Percentiles rank a stretch among this genome's conserved stretches.
These are phyloP conservation scores for Dysidea cf. avara DNA, from an alignment of 37 sponge, comb jelly and placozoan genomes.

Conservation along the genomic window DNA sequence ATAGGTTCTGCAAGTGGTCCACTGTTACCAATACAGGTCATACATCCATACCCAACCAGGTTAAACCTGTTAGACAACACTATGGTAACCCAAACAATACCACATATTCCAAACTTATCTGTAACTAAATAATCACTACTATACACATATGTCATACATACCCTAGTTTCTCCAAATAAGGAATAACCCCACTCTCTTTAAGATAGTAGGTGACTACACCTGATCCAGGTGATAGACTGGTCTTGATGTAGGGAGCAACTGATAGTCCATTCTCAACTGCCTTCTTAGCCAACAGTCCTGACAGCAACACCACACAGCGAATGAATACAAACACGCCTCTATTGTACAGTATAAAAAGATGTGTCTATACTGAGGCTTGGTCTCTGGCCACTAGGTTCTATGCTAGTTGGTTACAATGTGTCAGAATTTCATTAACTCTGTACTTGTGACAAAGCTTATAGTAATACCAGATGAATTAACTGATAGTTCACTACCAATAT, in stretches of 20 bases:
- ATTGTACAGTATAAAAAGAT: no score
- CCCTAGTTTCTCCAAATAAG: slow-evolving; percentile 83
- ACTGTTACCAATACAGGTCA: slow-evolving; percentile 94
- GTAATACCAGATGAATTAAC: no score
- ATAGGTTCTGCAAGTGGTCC: slow-evolving; percentile 82
- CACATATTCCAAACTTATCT: background rate
- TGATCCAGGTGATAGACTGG: slow-evolving; percentile 84
- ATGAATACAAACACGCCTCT: background rate
- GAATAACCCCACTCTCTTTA: slow-evolving; percentile 85
- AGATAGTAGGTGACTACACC: slow-evolving; percentile 90
- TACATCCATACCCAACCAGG: slow-evolving; percentile 89
- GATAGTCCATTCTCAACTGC: slow-evolving; percentile 81
- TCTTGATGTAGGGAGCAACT: slow-evolving; percentile 86
- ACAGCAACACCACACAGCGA: background rate
- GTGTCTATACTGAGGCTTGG: no score
- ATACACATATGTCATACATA: slow-evolving; percentile 21
- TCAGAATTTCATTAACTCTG: no score
- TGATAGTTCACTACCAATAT: no score
- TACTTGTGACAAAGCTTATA: no score
- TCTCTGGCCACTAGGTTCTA: no score
- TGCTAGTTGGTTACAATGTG: no score
- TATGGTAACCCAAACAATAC: background rate
- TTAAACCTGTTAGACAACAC: slow-evolving; percentile 41
- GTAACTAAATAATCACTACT: background rate
- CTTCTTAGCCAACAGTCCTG: slow-evolving; percentile 80